Conservation (phyloP, 92 coral and sea anemone genomes). For the Phymanthus crucifer region DNA sequence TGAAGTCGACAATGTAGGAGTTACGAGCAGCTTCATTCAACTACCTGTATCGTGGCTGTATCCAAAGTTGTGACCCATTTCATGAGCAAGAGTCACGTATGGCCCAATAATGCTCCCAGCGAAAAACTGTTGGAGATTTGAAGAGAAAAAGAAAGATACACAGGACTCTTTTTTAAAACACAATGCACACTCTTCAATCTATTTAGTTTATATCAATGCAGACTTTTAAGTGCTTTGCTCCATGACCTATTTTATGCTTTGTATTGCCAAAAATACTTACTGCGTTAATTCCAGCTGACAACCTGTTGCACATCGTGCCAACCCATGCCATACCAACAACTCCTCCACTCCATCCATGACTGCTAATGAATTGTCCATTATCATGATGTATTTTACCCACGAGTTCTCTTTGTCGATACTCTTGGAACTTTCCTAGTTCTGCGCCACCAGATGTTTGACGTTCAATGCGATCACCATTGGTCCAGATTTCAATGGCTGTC, state of each 20-base stretch:
- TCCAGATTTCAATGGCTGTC: constrained; percentile 80
- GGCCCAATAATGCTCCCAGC: constrained; percentile 68
- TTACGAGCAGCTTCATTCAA: background rate
- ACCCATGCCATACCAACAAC: constrained; percentile 56
- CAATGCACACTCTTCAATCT: too few relatives aligned
- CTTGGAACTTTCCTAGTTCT: constrained; percentile 44
- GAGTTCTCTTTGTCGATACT: constrained; percentile 32
- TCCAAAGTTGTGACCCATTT: constrained; percentile 98
- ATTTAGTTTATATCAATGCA: too few relatives aligned
- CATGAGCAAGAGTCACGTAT: constrained; percentile 71
- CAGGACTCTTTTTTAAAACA: background rate
- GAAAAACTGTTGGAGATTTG: constrained; percentile 43
- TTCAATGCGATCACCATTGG: constrained; percentile 61
- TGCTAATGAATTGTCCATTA: constrained; percentile 66
- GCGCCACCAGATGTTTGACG: constrained; percentile 42
- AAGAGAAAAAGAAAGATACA: background rate
- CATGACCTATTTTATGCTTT: too few relatives aligned
- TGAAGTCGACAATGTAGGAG: background rate
- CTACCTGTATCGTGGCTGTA: constrained; percentile 70
- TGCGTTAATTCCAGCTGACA: constrained; percentile 17
- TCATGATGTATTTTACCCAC: constrained; percentile 54
- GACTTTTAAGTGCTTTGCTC: too few relatives aligned
- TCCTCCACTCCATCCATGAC: constrained; percentile 32
- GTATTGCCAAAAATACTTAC: constrained; percentile 6
- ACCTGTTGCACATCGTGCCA: constrained; percentile 42